Evolutionary conservation across 2,888 invertebrate species (phyloP), one percentile per base, ranked within the genome.

Genomic region (Diploptera punctata): DNA sequence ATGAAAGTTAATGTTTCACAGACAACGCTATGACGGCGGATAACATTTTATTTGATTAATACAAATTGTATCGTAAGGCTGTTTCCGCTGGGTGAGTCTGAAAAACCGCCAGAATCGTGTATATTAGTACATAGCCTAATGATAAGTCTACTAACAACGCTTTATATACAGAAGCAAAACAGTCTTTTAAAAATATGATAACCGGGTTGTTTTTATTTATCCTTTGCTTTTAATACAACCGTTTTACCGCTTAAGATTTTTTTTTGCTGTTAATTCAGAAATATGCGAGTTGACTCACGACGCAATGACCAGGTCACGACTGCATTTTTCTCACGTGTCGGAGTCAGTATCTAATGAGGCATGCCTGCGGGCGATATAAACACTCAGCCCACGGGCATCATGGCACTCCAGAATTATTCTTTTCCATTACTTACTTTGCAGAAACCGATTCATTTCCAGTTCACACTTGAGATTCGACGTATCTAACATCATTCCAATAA

Each of bases 271-370:
- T n/a, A 65, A 44, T 65, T 65, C 26, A 65, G 65, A 65, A 65
- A 65, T 65, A 65, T 65, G 65, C 47, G 65, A 65, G 44, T 43
- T 26, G 18, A 5, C 65, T 24, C 65, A 65, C 65, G 65, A 65
- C 65, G 47, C 44, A 57, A 44, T 65, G 65, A 47, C 65, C 47
- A 16, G 65, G 65, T 65, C 65, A 65, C 65, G 65, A 65, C 65
- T 65, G 65, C 7, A 44, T 65, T 44, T 44, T 65, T 65, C 65
- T 65, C 65, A 65, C 65, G 65, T 65, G 65, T 65, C 24, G n/a
- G 26, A 43, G 16, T 9, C 33, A 38, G 43, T 9, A 26, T 24
- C 44, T 65, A 65, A 65, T 65, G 47, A 47, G 47, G 47, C 29
- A 44, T 47, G 47, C 44, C 47, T 26, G 26, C 47, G 44, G 65